phyloP scores from a whole-genome alignment of 2,888 invertebrate species.

The Tigriopus californicus region DNA sequence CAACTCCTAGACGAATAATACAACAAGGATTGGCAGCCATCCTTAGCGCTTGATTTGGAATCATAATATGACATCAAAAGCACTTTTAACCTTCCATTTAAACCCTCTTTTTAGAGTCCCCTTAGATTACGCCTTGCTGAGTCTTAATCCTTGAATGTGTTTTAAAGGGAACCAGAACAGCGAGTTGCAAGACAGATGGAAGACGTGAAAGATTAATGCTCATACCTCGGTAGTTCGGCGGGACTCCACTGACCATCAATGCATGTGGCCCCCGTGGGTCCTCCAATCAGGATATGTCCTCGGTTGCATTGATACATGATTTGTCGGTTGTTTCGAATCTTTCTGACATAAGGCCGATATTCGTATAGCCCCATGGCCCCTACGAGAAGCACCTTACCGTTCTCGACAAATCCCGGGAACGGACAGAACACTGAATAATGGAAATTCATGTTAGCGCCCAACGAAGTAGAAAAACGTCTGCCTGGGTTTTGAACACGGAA shows the following conservation, averaged over 20 bases:
- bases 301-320: slow-evolving; percentile 90
- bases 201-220: no score
- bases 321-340: slow-evolving; percentile 74
- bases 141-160: no score
- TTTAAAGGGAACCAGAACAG: no score
- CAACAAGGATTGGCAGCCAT: no score
- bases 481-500: not conserved
- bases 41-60: no score
- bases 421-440: slow-evolving; percentile 54
- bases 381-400: slow-evolving; percentile 75
- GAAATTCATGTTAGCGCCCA: not conserved
- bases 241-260: slow-evolving; percentile 89
- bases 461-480: not conserved
- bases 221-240: slow-evolving; percentile 43
- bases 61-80: no score
- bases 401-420: slow-evolving; percentile 68
- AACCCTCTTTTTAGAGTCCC: no score
- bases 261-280: slow-evolving; percentile 83
- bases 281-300: slow-evolving; percentile 65
- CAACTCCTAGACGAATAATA: no score
- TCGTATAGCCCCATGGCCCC: slow-evolving; percentile 92
- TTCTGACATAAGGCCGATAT: slow-evolving; percentile 74
- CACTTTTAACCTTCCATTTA: no score
- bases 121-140: no score
- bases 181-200: no score